A percentile compares a stretch with the other conserved stretches of the same genome.
Evolutionary conservation across 2,888 invertebrate genomes (phyloP).

Genomic region (Epinotia demarniana): DNA sequence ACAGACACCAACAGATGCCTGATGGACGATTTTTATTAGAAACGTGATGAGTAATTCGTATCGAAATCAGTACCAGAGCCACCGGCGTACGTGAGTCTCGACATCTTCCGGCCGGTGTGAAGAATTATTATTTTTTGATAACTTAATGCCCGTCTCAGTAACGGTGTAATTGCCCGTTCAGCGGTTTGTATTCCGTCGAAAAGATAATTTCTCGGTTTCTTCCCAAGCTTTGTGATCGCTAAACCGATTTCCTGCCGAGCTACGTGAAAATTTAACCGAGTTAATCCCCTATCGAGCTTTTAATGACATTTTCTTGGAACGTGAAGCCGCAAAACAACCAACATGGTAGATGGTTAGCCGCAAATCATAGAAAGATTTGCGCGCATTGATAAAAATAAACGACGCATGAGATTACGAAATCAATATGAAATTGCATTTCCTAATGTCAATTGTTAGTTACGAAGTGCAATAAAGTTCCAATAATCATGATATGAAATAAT

Average conservation of each 20-base stretch:
- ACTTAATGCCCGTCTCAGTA: constrained; percentile 79
- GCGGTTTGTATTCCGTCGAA: constrained; percentile 79
- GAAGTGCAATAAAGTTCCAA: constrained; percentile 85
- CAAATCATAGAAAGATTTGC: constrained; percentile 84
- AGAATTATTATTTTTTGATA: constrained; percentile 81
- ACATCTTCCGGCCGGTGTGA: constrained; percentile 83
- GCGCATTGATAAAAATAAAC: constrained; percentile 83
- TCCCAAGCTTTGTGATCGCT: constrained; percentile 81
- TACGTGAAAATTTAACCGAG: constrained; percentile 81
- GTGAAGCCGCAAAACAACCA: constrained; percentile 78
- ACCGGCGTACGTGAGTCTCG: constrained; percentile 71
- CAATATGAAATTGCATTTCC: constrained; percentile 85
- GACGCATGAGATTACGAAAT: constrained; percentile 79
- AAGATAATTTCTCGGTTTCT: constrained; percentile 82
- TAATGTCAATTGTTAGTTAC: constrained; percentile 85
- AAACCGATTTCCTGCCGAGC: constrained; percentile 80
- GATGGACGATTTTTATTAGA: constrained; percentile 78
- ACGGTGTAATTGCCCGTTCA: constrained; percentile 82
- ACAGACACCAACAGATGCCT: constrained; percentile 77
- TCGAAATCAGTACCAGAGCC: constrained; percentile 72
- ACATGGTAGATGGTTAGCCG: constrained; percentile 77
- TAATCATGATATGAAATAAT: constrained; percentile 85
- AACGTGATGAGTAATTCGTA: constrained; percentile 74
- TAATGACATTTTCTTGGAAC: constrained; percentile 81
- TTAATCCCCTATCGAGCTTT: constrained; percentile 82